Base-by-base conservation (phyloP, 2,113 vertebrate genomes). In the Leucosticte australis region DNA sequence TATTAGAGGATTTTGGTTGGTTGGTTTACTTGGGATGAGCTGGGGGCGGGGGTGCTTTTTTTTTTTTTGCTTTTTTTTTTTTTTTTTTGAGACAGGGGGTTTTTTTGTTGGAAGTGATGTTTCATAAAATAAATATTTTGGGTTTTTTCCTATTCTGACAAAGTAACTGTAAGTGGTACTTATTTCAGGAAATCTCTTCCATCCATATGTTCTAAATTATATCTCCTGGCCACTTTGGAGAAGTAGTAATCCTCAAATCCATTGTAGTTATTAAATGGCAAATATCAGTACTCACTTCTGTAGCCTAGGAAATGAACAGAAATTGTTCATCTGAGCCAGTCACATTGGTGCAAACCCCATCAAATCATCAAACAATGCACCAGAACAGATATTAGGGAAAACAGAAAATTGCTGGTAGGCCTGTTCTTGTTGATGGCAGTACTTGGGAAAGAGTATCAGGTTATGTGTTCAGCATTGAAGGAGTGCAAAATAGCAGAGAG, bases 31-130 rank as follows among this genome's bases (percentile, higher is more conserved):
- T 63, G 31, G 15, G 4, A 1, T 2, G 0, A 12, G 3, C 21
- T 18, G 35, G 7, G 7, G 7, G 18, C 2, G 1, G 13, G 47
- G 17, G 10, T 27, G 16, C 9, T 57, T 1, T 2, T 1, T 33
- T 63, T 39, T n/a, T n/a, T n/a, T n/a, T n/a, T n/a, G n/a, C n/a
- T n/a, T n/a, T n/a, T n/a, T n/a, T n/a, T 41, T 41, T 41, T 10
- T 67, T 11, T 8, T 87, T 44, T 87, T 39, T 2, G 15, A 5
- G 15, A 42, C 15, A 10, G 10, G 6, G 6, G 1, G 2, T 2
- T 33, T 63, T 44, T 27, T 23, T 77, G 4, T 16, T 44, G 2
- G 19, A 75, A 88, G 28, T 59, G 10, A 1, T 41, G 77, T 81
- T 70, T 75, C 30, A 42, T 76, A 33, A 50, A 88, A 56, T 47